Conservation (phyloP, 1,140 invertebrate genomes). For the Drosophila takahashii region DNA sequence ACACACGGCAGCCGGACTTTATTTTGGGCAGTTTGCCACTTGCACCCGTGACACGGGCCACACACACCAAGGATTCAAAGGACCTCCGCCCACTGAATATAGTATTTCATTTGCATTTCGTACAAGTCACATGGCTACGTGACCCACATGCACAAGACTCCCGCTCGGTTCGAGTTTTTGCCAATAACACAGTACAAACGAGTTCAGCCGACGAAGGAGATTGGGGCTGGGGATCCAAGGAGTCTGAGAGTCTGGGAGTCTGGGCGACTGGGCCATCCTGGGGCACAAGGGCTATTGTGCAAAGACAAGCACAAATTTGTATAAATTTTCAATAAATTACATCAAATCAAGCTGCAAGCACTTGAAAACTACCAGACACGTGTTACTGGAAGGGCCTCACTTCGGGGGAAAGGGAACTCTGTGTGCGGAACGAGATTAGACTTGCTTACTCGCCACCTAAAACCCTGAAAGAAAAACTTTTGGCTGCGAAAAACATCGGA, state of each 20-base stretch:
- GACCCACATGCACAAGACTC: slow-evolving; percentile 58
- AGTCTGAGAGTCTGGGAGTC: neutral
- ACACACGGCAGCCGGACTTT: slow-evolving; percentile 27
- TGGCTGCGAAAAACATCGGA: neutral
- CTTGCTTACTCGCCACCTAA: neutral
- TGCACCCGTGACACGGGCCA: slow-evolving; percentile 23
- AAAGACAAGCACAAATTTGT: slow-evolving; percentile 67
- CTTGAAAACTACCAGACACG: slow-evolving; percentile 60
- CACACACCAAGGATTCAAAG: neutral
- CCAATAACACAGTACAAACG: slow-evolving; percentile 47
- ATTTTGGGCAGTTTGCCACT: slow-evolving; percentile 46
- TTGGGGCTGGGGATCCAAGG: neutral
- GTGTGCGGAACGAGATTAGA: slow-evolving; percentile 44
- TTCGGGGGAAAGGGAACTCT: slow-evolving; percentile 12
- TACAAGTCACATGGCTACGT: slow-evolving; percentile 71
- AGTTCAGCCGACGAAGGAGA: slow-evolving; percentile 17
- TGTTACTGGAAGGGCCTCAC: slow-evolving; percentile 14
- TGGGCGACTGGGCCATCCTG: neutral
- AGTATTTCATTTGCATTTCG: slow-evolving; percentile 73
- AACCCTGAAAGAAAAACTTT: slow-evolving; percentile 5
- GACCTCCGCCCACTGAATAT: slow-evolving; percentile 26
- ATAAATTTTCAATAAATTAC: slow-evolving; percentile 75
- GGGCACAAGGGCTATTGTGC: slow-evolving; percentile 47
- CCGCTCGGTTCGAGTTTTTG: slow-evolving; percentile 36
- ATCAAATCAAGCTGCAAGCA: slow-evolving; percentile 68